Base-by-base conservation (phyloP, 2,888 invertebrate species). In the Dicranocentrus wangi region DNA sequence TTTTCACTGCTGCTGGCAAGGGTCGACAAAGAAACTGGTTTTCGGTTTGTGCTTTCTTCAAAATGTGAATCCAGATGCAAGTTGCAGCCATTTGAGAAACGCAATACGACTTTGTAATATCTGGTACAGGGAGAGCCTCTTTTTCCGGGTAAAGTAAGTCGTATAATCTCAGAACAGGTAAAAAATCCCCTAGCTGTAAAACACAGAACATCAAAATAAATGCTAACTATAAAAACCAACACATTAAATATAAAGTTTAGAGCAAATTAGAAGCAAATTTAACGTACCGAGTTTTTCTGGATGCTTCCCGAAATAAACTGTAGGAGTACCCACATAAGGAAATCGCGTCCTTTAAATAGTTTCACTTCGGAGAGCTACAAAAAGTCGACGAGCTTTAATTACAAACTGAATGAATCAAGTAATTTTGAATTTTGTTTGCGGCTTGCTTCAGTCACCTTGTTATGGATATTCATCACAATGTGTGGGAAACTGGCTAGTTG, bases 271-370 rank as follows among this genome's bases (percentile, higher is more conserved):
- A 39, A 39, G 13, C 8, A 39, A 39, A 13, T 7, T 7, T 39
- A 69, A 89, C 90, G 89, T 88, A 94, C 92, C 0, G 97, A 95
- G 89, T 97, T 97, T 87, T 97, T 93, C 88, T 97, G 96, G 87
- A 97, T 97, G 88, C 96, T 97, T 65, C 98, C 98, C 0, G 98
- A 98, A 87, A 99, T 96, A 88, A 97, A 98, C 90, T 99, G 99
- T 55, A 99, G 90, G 19, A 99, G 90, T 21, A 97, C 95, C 98
- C 99, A 99, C 98, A 99, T 99, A n/a, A 99, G 90, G 87, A 99
- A 97, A 89, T 98, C 98, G 63, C 99, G 91, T 0, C 98, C 97
- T 89, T 95, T 95, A 81, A 94, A 92, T 88, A 97, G 90, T 87
- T 96, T 95, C 85, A 94, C 91, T 7, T 93, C 93, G 55, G 93